Conservation (phyloP, 2,888 invertebrate species). For the Hirudinaria manillensis region DNA sequence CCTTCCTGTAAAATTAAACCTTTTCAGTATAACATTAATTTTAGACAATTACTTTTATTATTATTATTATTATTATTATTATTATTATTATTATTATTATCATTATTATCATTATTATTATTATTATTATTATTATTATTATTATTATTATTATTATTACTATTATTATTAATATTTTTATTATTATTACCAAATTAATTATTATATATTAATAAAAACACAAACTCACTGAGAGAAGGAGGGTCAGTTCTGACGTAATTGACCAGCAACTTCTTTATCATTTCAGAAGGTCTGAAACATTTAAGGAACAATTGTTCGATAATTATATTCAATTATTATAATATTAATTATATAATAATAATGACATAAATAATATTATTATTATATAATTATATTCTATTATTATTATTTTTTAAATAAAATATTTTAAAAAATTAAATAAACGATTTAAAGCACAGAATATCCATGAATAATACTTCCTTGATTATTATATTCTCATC, state of each 20-base stretch:
- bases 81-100: constrained; percentile 15
- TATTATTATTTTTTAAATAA: too few species aligned
- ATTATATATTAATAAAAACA: background rate
- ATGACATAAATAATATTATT: too few species aligned
- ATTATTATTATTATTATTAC: constrained; percentile 22
- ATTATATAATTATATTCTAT: background rate
- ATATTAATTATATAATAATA: too few species aligned
- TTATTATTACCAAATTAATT: constrained; percentile 6
- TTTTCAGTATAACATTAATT: background rate
- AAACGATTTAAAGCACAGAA: too few species aligned
- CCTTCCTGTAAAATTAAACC: background rate
- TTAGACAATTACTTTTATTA: background rate
- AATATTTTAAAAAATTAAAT: too few species aligned
- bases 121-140: constrained; percentile 23
- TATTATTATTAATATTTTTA: constrained; percentile 16
- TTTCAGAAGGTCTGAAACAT: constrained; percentile 27
- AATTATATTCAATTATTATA: too few species aligned
- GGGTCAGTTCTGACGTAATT: constrained; percentile 31
- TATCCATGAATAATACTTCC: too few species aligned
- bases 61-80: constrained; percentile 3
- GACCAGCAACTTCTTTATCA: constrained; percentile 25
- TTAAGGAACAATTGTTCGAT: too few species aligned
- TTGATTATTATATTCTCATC: too few species aligned
- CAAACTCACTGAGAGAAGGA: constrained; percentile 6
- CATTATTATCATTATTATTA: constrained; percentile 18